Evolutionary conservation across 1,140 invertebrate genomes (phyloP), one percentile per base, ranked within the genome.

Genomic region (Brachionus rubens): DNA sequence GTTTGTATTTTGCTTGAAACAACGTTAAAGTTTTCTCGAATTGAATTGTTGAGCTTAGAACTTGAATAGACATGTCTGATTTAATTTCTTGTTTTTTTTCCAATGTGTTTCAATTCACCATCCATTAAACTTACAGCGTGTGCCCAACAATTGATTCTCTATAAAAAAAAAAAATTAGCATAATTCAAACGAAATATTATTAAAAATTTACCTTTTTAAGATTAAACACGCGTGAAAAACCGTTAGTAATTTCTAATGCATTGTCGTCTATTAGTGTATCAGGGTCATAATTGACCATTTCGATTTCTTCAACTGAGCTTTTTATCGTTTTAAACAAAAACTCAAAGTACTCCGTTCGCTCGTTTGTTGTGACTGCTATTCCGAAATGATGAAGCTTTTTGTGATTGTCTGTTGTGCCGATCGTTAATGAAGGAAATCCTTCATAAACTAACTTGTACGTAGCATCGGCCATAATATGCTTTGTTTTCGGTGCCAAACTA

Each of bases 361-460:
- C 50, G 24, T 52, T 52, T 52, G 50, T 52, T 4, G 21, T 9
- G 9, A 19, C 4, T 3, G 6, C n/a, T 26, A 24, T 52, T 52
- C n/a, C n/a, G n/a, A n/a, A n/a, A n/a, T n/a, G n/a, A n/a, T n/a
- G n/a, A n/a, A n/a, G n/a, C n/a, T n/a, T n/a, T n/a, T n/a, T n/a
- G n/a, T n/a, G n/a, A n/a, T n/a, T n/a, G n/a, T n/a, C 46, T 21
- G 26, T 56, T 30, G 52, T 56, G 7, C 52, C 52, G 1, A 33
- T 62, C 24, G 33, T 62, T 14, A 62, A 26, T 40, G 33, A 36
- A 19, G 6, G 56, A 62, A 24, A 62, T 19, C 30, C 56, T 62
- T 62, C 30, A 33, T 62, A 62, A 40, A 62, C 56, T 40, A 40
- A 21, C 24, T 62, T 62, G 16, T 62, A 40, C 14, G 56, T 40